Evolutionary conservation across 1,140 invertebrate species (phyloP).

Genomic region (Palaemon carinicauda): DNA sequence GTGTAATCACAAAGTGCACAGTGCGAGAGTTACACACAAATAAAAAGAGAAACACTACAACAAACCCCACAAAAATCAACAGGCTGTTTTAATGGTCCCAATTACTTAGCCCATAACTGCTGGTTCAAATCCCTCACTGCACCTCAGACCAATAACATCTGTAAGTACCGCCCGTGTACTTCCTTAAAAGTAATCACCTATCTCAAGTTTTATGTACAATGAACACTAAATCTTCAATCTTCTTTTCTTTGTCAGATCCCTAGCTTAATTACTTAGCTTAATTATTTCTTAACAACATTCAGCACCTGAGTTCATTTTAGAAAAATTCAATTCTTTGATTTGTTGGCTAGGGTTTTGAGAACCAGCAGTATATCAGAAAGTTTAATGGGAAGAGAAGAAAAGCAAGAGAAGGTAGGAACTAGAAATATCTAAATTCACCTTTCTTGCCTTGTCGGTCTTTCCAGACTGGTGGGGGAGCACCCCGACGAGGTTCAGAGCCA

Average conservation of each 20-base stretch:
- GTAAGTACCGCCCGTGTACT: neutral
- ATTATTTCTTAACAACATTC: too few relatives aligned
- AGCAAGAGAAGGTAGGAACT: conserved; percentile 35
- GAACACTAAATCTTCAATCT: too few relatives aligned
- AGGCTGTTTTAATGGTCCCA: neutral
- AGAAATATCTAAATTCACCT: conserved; percentile 96
- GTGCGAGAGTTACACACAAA: conserved; percentile 18
- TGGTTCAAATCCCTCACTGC: neutral
- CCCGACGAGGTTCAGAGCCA: conserved; percentile 23
- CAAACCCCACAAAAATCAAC: neutral
- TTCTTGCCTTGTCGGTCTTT: conserved; percentile 90
- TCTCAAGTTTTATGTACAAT: neutral
- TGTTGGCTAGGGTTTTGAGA: neutral
- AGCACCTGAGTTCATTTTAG: too few relatives aligned
- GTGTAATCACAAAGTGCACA: conserved; percentile 27
- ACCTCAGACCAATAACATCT: neutral
- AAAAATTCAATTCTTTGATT: neutral
- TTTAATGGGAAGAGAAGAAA: neutral
- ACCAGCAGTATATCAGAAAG: neutral
- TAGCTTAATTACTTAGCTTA: too few relatives aligned
- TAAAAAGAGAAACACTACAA: conserved; percentile 8
- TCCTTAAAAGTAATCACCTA: neutral
- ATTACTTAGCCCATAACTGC: neutral
- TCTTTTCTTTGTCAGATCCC: too few relatives aligned
- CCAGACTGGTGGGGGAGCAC: conserved; percentile 70